Base-by-base conservation (phyloP, 64 coral and sea anemone species). In the Dendrophyllia cribrosa region DNA sequence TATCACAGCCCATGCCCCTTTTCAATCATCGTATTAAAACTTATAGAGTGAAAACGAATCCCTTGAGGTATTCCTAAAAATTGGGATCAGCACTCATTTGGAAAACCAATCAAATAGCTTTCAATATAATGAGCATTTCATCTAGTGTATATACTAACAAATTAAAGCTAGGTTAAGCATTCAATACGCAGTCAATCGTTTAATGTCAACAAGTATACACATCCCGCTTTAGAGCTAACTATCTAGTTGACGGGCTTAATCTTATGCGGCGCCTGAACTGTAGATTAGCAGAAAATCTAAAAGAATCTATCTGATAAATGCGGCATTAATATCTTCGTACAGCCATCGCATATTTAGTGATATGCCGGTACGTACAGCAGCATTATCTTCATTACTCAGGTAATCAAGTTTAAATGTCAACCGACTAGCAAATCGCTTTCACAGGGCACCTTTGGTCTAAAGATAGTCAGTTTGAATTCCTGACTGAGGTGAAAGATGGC, bases 391-490 rank as follows among this genome's bases (percentile, higher is more conserved):
- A 84, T 84, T 84, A 51, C n/a, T 5, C 17, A 13, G 17, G 16
- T 84, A 51, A 84, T 84, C 80, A 67, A 24, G 4, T 22, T n/a
- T 19, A 68, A 14, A 23, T 67, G 60, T 84, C 80, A 67, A 47
- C 62, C 16, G 45, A 68, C 63, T 47, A 51, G 17, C 58, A 26
- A 84, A 84, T 84, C 17, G 20, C 47, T 1, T 15, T 68, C 45
- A 67, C n/a, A 75, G 53, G 53, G 53, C 53, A 9, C 53, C 12
- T 50, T 17, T 43, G 43, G 43, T 17, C 5, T 49, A 48, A 48
- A 20, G 43, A 75, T 75, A 51, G 43, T 9, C 53, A 7, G 53
- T 56, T 56, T 56, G 53, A 56, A 50, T 45, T 16, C 46, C 17
- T 13, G 72, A 75, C 46, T 75, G 13, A 68, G 44, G 44, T 48